Evolutionary conservation across 1,140 invertebrate genomes (phyloP).

Genomic region (Drosophila leontia): DNA sequence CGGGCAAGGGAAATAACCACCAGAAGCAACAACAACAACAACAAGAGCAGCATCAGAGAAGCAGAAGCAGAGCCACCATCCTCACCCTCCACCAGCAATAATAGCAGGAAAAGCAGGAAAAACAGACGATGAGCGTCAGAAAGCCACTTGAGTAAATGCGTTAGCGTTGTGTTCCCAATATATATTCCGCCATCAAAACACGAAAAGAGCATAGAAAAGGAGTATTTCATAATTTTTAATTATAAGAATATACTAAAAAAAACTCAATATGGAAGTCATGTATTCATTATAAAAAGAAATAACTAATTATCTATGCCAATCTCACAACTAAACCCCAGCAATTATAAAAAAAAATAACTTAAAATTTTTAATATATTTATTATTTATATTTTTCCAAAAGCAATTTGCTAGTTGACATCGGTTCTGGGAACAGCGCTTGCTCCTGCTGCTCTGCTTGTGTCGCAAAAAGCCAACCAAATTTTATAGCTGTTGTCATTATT

Average conservation of each 20-base stretch:
- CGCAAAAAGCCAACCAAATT: conserved; percentile 67
- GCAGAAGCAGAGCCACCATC: conserved; percentile 6
- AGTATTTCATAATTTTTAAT: too few species aligned
- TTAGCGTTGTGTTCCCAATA: conserved; percentile 17
- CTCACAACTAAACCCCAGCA: not conserved
- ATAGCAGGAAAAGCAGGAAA: conserved; percentile 30
- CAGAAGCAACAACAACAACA: conserved; percentile 28
- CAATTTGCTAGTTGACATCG: conserved; percentile 11
- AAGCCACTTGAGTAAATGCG: conserved; percentile 56
- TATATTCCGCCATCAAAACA: conserved; percentile 3
- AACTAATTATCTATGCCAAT: not conserved
- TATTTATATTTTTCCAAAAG: not conserved
- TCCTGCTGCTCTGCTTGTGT: conserved; percentile 39
- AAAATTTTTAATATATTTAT: not conserved
- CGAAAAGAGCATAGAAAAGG: not conserved
- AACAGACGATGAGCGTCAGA: conserved; percentile 45
- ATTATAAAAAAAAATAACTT: conserved; percentile 1
- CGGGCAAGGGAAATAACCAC: conserved; percentile 45
- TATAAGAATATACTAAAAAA: not conserved
- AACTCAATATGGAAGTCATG: not conserved
- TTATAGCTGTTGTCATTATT: conserved; percentile 68
- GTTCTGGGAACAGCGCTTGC: conserved; percentile 22
- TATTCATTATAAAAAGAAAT: not conserved
- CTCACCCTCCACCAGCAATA: conserved; percentile 1
- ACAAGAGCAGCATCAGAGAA: not conserved